These are phyloP conservation scores for Coenonympha arcania DNA, from an alignment of 2,888 invertebrate species.

Conservation along the genomic window DNA sequence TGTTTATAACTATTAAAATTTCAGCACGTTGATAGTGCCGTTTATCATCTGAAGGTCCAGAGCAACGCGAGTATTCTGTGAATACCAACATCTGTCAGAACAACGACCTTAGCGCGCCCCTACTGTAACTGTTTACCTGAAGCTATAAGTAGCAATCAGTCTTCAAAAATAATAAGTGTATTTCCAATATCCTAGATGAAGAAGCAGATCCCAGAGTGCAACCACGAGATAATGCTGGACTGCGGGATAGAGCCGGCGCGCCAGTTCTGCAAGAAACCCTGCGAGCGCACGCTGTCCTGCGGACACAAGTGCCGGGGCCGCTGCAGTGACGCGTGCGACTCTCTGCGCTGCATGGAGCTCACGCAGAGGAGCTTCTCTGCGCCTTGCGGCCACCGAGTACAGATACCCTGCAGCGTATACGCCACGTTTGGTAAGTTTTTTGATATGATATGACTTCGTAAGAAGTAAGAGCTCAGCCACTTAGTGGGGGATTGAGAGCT, in stretches of 20 bases:
- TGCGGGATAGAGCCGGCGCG: conserved; percentile 50
- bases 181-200: conserved; percentile 37
- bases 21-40: no score
- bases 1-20: no score
- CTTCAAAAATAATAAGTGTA: no score
- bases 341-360: conserved; percentile 41
- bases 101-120: no score
- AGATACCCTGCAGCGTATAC: conserved; percentile 51
- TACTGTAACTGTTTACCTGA: no score
- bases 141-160: no score
- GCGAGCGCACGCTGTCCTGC: conserved; percentile 61
- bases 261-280: conserved; percentile 49
- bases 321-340: conserved; percentile 55
- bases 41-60: no score
- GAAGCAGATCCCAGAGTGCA: conserved; percentile 58
- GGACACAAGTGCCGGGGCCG: conserved; percentile 62
- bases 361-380: conserved; percentile 37
- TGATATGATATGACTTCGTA: no score
- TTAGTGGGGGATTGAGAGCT: no score
- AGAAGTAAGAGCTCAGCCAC: no score
- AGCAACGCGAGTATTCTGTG: no score
- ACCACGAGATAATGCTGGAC: conserved; percentile 49
- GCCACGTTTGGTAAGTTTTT: not conserved
- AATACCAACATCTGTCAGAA: no score
- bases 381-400: conserved; percentile 67